A percentile compares a stretch with the other conserved stretches of the same genome.
phyloP scores from a whole-genome alignment of 2,888 invertebrate genomes.

The Sesia apiformis region DNA sequence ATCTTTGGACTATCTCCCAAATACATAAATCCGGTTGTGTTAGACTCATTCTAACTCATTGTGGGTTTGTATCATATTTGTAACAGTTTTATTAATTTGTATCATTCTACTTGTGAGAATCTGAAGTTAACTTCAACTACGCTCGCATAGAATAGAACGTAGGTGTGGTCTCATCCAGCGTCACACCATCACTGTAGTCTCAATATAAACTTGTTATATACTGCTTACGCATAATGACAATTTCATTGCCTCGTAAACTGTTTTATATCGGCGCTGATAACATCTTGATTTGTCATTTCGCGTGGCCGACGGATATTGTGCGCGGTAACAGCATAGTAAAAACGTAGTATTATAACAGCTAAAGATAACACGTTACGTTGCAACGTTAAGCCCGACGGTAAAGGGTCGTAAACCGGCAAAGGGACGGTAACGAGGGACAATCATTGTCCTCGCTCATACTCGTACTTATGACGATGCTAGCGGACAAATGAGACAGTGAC shows the following conservation, averaged over 20 bases:
- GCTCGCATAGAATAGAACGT: no score
- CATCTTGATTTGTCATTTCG: conserved; percentile 39
- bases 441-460: not conserved
- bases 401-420: not conserved
- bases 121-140: no score
- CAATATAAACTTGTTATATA: conserved; percentile 32
- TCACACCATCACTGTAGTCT: conserved; percentile 1
- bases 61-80: no score
- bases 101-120: no score
- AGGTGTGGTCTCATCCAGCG: no score
- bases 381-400: conserved; percentile 7
- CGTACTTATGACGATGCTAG: not conserved
- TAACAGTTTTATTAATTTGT: no score
- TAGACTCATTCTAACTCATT: no score
- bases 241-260: conserved; percentile 38
- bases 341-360: conserved; percentile 12
- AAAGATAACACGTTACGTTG: conserved; percentile 10
- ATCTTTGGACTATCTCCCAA: no score
- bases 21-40: no score
- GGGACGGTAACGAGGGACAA: not conserved
- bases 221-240: conserved; percentile 30
- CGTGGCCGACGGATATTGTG: conserved; percentile 20
- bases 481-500: not conserved
- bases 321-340: conserved; percentile 16
- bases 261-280: conserved; percentile 26